Evolutionary conservation across 2,888 invertebrate genomes (phyloP).

Genomic region (Drosophila paranaensis): DNA sequence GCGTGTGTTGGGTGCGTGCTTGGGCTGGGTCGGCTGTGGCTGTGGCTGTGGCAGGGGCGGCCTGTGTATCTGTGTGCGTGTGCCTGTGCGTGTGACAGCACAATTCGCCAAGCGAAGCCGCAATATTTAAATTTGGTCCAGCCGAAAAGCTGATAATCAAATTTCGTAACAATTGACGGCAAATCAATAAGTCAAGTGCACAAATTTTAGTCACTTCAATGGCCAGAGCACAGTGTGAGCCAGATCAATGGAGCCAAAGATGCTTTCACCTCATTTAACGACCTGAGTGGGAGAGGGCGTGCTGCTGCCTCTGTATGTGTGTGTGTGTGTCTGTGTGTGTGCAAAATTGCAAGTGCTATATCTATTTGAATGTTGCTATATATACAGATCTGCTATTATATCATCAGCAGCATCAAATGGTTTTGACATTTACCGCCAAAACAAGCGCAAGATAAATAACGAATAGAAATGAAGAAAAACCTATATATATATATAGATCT

Average conservation of each 20-base stretch:
- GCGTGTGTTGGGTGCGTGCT: background rate
- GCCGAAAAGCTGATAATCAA: slow-evolving; percentile 57
- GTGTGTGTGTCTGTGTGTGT: background rate
- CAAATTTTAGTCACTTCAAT: slow-evolving; percentile 37
- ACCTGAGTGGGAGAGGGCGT: slow-evolving; percentile 18
- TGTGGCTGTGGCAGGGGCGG: no score
- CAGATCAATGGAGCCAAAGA: slow-evolving; percentile 34
- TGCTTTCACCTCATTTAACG: slow-evolving; percentile 71
- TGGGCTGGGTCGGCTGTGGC: background rate
- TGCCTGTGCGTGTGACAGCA: background rate
- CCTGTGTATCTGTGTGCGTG: background rate
- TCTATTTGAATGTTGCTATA: slow-evolving; percentile 23
- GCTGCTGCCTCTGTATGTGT: background rate
- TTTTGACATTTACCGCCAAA: slow-evolving; percentile 49
- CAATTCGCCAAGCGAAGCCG: slow-evolving; percentile 4
- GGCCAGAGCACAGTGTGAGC: slow-evolving; percentile 12
- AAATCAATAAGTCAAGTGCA: slow-evolving; percentile 72
- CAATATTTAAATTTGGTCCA: slow-evolving; percentile 47
- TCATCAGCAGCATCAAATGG: slow-evolving; percentile 54
- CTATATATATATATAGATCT: slow-evolving; percentile 1
- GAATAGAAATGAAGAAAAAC: background rate
- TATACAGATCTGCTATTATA: slow-evolving; percentile 35
- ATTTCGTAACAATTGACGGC: slow-evolving; percentile 57
- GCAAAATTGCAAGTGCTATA: slow-evolving; percentile 18
- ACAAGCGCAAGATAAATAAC: slow-evolving; percentile 18